A percentile compares a stretch with the other conserved stretches of the same genome.
These are phyloP conservation scores for Thunnus albacares DNA, from an alignment of 2,797 vertebrate species.

Conservation along the genomic window DNA sequence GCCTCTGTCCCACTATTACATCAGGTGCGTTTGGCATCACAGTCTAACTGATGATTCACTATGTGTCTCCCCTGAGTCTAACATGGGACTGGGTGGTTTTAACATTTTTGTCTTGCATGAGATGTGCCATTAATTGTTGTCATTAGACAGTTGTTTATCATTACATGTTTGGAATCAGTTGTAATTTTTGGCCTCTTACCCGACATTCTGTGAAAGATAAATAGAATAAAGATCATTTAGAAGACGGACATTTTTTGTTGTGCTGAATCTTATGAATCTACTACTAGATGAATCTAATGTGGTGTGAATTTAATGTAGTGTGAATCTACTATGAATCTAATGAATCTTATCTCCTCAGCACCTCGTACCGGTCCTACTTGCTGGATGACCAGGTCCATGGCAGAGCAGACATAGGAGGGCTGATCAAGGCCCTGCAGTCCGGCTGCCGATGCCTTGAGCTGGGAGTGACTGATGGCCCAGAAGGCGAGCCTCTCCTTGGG, in stretches of 20 bases:
- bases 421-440: constrained; percentile 92
- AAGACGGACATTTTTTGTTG: background rate
- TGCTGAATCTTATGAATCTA: background rate
- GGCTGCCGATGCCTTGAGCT: constrained; percentile 96
- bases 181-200: background rate
- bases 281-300: too few species aligned
- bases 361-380: constrained; percentile 97
- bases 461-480: constrained; percentile 94
- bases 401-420: constrained; percentile 93
- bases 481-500: constrained; percentile 94
- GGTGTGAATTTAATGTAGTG: too few species aligned
- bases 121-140: too few species aligned
- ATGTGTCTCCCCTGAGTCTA: background rate
- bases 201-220: background rate
- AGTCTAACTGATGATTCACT: background rate
- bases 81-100: too few species aligned
- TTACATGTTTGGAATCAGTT: too few species aligned
- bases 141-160: too few species aligned
- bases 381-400: constrained; percentile 96
- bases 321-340: too few species aligned
- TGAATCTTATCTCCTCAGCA: constrained; percentile 72
- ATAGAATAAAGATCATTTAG: background rate
- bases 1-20: constrained; percentile 97
- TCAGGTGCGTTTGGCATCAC: constrained; percentile 74
- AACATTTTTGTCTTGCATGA: too few species aligned